A percentile compares a stretch with the other conserved stretches of the same genome.
Evolutionary conservation across 2,113 vertebrate genomes (phyloP).

Genomic region (Odobenus rosmarus): DNA sequence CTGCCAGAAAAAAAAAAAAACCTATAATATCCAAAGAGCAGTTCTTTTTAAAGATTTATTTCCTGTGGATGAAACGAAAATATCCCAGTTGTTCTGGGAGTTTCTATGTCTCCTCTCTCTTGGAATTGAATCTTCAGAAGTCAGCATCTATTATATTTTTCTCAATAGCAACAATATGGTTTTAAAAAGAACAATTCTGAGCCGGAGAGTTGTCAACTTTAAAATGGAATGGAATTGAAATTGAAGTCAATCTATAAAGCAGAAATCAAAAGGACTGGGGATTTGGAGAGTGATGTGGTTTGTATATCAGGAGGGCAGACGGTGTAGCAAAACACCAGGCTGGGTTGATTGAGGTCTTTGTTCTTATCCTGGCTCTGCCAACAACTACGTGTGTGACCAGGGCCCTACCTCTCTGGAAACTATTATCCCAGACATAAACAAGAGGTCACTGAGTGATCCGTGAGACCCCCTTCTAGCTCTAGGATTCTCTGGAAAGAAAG

Average conservation of each 20-base stretch:
- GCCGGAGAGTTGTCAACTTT: conserved; percentile 48
- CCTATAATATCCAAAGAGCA: background rate
- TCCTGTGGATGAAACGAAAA: conserved; percentile 37
- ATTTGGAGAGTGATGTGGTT: conserved; percentile 7
- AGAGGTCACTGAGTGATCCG: background rate
- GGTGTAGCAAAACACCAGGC: background rate
- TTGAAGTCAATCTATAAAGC: conserved; percentile 63
- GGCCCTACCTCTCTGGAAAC: background rate
- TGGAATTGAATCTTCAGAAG: conserved; percentile 24
- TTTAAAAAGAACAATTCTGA: conserved; percentile 48
- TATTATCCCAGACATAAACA: background rate
- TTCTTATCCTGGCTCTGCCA: background rate
- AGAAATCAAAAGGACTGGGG: conserved; percentile 26
- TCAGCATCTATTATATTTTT: conserved; percentile 57
- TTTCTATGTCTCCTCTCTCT: background rate
- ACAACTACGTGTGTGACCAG: background rate
- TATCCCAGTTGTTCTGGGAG: conserved; percentile 4
- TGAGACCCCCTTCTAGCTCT: background rate
- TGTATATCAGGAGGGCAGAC: conserved; percentile 7
- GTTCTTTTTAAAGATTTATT: background rate
- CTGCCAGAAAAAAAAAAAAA: background rate
- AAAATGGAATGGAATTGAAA: conserved; percentile 51
- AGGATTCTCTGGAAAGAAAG: background rate
- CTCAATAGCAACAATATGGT: conserved; percentile 7
- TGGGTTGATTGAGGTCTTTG: background rate